Percentiles rank a stretch among this genome's conserved stretches.
Evolutionary conservation across 2,888 invertebrate species (phyloP).

Genomic region (Scrobipalpa atriplicella): DNA sequence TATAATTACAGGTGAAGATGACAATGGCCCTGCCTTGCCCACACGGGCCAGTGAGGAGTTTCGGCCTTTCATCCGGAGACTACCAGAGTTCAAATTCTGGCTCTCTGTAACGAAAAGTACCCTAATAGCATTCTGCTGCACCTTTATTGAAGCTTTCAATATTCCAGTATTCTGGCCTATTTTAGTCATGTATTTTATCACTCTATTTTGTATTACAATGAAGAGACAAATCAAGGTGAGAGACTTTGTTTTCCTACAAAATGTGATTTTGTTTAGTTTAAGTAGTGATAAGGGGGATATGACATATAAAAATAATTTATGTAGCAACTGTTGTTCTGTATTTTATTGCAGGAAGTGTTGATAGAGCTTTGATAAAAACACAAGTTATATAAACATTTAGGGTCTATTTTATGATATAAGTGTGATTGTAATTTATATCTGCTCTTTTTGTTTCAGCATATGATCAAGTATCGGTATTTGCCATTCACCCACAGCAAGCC

Average conservation of each 20-base stretch:
- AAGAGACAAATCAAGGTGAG: constrained; percentile 99
- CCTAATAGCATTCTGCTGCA: constrained; percentile 93
- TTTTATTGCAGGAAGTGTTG: not conserved
- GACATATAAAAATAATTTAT: not conserved
- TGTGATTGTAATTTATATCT: constrained; percentile 22
- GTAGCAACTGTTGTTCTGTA: not conserved
- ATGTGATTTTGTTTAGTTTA: not conserved
- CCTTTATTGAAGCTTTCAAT: constrained; percentile 98
- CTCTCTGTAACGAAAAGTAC: constrained; percentile 98
- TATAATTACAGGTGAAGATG: constrained; percentile 82
- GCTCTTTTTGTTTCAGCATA: constrained; percentile 90
- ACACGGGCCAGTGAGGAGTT: constrained; percentile 98
- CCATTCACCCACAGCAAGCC: constrained; percentile 99
- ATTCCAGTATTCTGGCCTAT: constrained; percentile 99
- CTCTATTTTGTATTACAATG: constrained; percentile 99
- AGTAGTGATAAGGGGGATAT: not conserved
- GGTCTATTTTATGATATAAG: not conserved
- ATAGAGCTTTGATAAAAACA: not conserved
- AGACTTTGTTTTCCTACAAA: not conserved
- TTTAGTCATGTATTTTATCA: constrained; percentile 99
- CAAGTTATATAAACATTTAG: not conserved
- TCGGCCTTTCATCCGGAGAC: constrained; percentile 96
- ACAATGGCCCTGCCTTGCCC: constrained; percentile 95
- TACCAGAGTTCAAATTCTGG: constrained; percentile 99
- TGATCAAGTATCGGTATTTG: constrained; percentile 99